Base-by-base conservation (phyloP, 1,140 invertebrate genomes). In the Euura lappo region DNA sequence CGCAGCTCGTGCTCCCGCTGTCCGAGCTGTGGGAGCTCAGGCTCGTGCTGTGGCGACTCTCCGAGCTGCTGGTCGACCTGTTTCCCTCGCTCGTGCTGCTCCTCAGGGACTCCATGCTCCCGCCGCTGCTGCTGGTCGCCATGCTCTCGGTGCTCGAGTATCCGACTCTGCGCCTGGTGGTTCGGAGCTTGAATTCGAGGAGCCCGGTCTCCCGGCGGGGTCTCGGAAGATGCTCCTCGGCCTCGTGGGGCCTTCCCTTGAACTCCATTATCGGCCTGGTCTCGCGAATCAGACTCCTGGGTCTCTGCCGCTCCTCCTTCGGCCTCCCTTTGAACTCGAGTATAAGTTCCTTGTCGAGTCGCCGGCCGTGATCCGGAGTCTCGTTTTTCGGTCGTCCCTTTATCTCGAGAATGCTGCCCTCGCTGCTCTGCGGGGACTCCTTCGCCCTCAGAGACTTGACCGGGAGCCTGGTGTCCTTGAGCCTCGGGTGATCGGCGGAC, bases 71-170 rank as follows among this genome's bases (percentile, higher is more conserved):
- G 44, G 93, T 94, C 76, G 93, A 94, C 71, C 94, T 89, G 79
- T 95, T 94, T 4, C 93, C 93, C 84, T 95, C 94, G 79, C 94
- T 95, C 44, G 93, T 95, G 80, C 93, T 95, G 84, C 93, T 95
- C 45, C 93, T 89, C 45, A 95, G 84, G 11, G 94, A 95, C 80
- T 95, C 94, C 92, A 95, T 93, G 83, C 94, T 95, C 7, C 93
- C 94, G 44, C 93, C 93, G 80, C 93, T 94, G 83, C 93, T 94
- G 75, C 93, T 94, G 2, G 93, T 95, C 7, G 94, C 93, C 90
- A 96, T 94, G 80, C 94, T 95, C 82, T 96, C 95, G 2, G 93
- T 94, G 79, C 94, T 95, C 1, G 93, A 95, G 82, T 94, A 96
- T 71, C 95, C 94, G 70, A 90, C 87, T 78, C 89, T 88, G 43